Evolutionary conservation across 2,888 invertebrate species (phyloP), one percentile per base, ranked within the genome.

Genomic region (Heliconius sara): DNA sequence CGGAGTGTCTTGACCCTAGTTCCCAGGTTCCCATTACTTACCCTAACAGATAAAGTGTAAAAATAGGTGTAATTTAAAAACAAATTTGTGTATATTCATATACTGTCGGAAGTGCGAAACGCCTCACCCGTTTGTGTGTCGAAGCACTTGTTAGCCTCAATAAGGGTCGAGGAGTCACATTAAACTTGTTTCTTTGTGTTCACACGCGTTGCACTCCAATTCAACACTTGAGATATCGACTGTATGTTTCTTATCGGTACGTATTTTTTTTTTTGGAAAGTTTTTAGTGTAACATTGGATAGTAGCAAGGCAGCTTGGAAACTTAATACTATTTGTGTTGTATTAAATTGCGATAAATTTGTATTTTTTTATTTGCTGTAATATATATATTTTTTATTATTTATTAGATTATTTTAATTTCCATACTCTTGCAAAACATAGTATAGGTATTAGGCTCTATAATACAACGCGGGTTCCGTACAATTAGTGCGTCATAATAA

Each of bases 61-160:
- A 6, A 47, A 57, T n/a, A n/a, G n/a, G 60, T 39, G 60, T 73
- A 39, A 39, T 73, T 73, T 73, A 39, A 60, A 73, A 60, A 73
- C 13, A 73, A n/a, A 60, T 73, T 60, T 73, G 16, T 77, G 67
- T 60, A n/a, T 60, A 60, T 52, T 52, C 66, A 71, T 77, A 77
- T 68, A 71, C 63, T 76, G 72, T 81, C 70, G 80, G 73, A 80
- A 81, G 81, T 80, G 76, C 68, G 66, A 79, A 80, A 73, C 30
- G 72, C 72, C 65, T 70, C 71, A 57, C 78, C 73, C 72, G 75
- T 79, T 80, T 82, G 80, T 82, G 77, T 81, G 82, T 78, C 79
- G 79, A 82, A 80, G 82, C 79, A 82, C 81, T 82, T 82, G 82
- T 82, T 80, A 82, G 76, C 82, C 82, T 81, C 81, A 81, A 82